Evolutionary conservation across 2,888 invertebrate species (phyloP).

Genomic region (Orthosia gracilis): DNA sequence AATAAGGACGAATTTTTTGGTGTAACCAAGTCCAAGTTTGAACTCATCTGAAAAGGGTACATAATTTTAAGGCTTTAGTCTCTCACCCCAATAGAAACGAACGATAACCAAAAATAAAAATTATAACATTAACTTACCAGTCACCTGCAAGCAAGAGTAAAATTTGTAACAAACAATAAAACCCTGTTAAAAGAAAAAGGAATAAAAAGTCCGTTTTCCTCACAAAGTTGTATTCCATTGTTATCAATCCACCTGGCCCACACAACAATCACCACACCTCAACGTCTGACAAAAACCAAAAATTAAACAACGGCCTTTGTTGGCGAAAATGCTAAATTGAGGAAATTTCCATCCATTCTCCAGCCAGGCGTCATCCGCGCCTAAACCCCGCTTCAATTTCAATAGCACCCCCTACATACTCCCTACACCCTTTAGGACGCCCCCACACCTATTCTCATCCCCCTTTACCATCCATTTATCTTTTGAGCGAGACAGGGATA

Average conservation of each 20-base stretch:
- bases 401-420: conserved; percentile 90
- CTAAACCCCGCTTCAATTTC: conserved; percentile 91
- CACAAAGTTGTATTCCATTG: conserved; percentile 59
- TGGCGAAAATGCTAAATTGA: conserved; percentile 91
- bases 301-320: conserved; percentile 91
- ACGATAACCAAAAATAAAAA: background rate
- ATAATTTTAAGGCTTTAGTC: background rate
- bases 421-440: conserved; percentile 91
- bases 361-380: conserved; percentile 91
- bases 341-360: conserved; percentile 92
- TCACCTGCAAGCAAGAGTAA: conserved; percentile 4
- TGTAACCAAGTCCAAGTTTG: background rate
- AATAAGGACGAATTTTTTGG: background rate
- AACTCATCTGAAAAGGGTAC: background rate
- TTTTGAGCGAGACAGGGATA: conserved; percentile 71
- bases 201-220: conserved; percentile 23
- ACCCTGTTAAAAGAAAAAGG: conserved; percentile 14
- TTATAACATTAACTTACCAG: conserved; percentile 6
- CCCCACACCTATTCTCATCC: conserved; percentile 81
- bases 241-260: conserved; percentile 67
- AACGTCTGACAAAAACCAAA: conserved; percentile 88
- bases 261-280: conserved; percentile 80
- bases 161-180: conserved; percentile 32
- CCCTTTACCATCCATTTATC: conserved; percentile 70
- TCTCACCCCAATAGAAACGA: background rate